phyloP scores from a whole-genome alignment of 2,113 vertebrate genomes.

The Bubo scandiacus region DNA sequence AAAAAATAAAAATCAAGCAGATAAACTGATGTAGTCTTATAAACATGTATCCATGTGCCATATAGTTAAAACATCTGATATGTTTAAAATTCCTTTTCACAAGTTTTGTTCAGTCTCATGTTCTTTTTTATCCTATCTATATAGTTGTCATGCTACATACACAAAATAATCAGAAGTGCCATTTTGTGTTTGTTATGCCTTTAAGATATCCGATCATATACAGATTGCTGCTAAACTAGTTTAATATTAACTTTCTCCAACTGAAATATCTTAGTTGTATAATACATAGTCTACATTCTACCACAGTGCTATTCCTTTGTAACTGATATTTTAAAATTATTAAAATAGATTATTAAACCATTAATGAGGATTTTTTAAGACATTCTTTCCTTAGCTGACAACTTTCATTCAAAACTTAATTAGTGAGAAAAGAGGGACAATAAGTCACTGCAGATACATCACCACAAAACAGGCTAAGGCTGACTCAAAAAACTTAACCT shows the following conservation, averaged over 20 bases:
- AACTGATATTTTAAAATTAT: background rate
- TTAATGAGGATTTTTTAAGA: background rate
- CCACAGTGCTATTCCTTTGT: background rate
- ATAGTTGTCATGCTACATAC: background rate
- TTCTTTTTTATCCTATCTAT: background rate
- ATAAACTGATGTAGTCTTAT: background rate
- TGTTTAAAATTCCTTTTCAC: background rate
- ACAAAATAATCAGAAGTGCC: background rate
- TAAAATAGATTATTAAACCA: background rate
- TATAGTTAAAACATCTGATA: too few species aligned
- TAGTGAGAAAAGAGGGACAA: background rate
- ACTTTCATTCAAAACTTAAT: background rate
- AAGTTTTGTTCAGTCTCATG: background rate
- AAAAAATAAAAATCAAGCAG: background rate
- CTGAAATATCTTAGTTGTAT: background rate
- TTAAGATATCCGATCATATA: background rate
- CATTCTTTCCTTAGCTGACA: background rate
- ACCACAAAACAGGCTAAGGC: background rate
- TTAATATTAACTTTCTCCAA: background rate
- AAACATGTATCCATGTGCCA: background rate
- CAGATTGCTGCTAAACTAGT: background rate
- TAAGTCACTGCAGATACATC: background rate
- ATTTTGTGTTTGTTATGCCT: background rate
- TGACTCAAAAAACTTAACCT: background rate
- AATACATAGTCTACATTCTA: background rate